These are phyloP conservation scores for Agapostemon virescens DNA, from an alignment of 2,888 invertebrate species.

Conservation along the genomic window DNA sequence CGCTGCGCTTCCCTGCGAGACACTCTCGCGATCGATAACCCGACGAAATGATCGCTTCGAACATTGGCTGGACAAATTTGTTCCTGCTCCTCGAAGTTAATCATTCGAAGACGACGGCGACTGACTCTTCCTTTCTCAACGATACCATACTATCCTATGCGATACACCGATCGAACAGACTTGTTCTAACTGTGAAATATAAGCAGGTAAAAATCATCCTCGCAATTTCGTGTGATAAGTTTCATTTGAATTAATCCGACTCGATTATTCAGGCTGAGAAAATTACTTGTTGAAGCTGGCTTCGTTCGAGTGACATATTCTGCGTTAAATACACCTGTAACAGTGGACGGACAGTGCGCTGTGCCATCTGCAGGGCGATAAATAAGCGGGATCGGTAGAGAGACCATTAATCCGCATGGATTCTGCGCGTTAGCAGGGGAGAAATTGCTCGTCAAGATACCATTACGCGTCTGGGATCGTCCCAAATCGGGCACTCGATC, in stretches of 20 bases:
- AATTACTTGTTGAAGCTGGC: background rate
- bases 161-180: too few relatives aligned
- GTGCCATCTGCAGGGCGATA: background rate
- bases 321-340: background rate
- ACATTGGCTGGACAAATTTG: background rate
- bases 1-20: background rate
- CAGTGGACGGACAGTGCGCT: background rate
- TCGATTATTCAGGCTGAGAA: background rate
- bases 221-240: too few relatives aligned
- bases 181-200: too few relatives aligned
- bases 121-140: background rate
- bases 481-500: conserved; percentile 7
- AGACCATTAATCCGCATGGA: conserved; percentile 7
- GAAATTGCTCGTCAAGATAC: conserved; percentile 36
- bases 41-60: background rate
- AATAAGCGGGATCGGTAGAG: background rate
- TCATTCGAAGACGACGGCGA: background rate
- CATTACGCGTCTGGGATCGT: conserved; percentile 28
- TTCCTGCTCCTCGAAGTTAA: background rate
- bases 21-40: conserved; percentile 12
- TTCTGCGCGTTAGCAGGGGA: background rate
- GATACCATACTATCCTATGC: too few relatives aligned
- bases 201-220: too few relatives aligned
- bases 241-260: background rate
- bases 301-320: background rate